Percentiles rank a stretch among this genome's conserved stretches.
Evolutionary conservation across 2,797 vertebrate species (phyloP).

Genomic region (Artibeus lituratus): DNA sequence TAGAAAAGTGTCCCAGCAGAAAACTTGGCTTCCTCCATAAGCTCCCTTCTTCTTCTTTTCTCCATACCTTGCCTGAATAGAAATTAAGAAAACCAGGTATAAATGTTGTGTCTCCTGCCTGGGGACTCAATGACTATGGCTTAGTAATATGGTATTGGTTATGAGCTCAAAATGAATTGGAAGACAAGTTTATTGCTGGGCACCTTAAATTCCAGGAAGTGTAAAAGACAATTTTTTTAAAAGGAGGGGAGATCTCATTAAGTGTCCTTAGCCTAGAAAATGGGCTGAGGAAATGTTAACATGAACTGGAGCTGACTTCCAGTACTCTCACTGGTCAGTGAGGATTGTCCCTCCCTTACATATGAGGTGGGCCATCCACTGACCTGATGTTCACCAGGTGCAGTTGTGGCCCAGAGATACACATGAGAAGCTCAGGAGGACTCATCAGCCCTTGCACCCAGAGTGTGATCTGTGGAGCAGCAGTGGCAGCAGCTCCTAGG

Average conservation of each 20-base stretch:
- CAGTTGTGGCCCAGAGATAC: neutral
- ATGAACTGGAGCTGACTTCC: neutral
- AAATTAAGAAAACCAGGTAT: constrained; percentile 33
- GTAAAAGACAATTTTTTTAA: neutral
- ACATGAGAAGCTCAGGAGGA: neutral
- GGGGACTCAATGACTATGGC: neutral
- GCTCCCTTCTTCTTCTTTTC: neutral
- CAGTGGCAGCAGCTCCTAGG: neutral
- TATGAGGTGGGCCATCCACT: neutral
- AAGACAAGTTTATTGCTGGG: constrained; percentile 3
- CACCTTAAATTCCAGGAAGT: constrained; percentile 28
- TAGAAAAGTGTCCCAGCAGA: neutral
- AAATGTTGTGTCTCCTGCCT: neutral
- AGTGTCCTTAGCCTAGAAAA: neutral
- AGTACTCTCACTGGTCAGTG: neutral
- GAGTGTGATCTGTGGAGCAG: neutral
- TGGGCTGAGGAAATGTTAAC: neutral
- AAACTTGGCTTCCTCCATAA: neutral
- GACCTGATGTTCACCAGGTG: neutral
- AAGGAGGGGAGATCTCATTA: neutral
- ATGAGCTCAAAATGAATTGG: neutral
- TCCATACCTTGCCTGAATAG: neutral
- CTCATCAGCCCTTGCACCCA: neutral
- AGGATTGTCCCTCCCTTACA: neutral
- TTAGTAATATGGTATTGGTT: constrained; percentile 41